Evolutionary conservation across 2,888 invertebrate species (phyloP).

Genomic region (Polydesmus complanatus): DNA sequence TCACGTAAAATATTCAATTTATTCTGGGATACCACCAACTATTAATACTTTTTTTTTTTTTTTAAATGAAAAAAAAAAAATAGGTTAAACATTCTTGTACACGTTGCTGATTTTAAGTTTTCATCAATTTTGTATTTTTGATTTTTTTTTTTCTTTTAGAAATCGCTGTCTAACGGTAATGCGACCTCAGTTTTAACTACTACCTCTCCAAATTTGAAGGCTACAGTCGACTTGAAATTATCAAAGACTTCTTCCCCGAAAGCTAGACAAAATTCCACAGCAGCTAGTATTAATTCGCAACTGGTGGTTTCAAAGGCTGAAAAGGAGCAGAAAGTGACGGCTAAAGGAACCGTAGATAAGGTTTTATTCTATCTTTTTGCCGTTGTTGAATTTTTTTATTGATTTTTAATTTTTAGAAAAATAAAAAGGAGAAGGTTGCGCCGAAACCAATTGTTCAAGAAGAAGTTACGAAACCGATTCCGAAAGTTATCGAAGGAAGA

Average conservation of each 20-base stretch:
- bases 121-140: neutral
- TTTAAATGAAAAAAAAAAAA: too few species aligned
- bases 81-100: too few species aligned
- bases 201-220: neutral
- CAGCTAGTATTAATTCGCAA: neutral
- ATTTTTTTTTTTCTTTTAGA: neutral
- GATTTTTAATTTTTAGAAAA: slow-evolving; percentile 33
- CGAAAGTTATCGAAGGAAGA: slow-evolving; percentile 42
- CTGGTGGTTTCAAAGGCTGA: neutral
- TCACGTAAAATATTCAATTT: too few species aligned
- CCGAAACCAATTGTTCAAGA: slow-evolving; percentile 46
- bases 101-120: too few species aligned
- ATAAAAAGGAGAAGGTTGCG: slow-evolving; percentile 32
- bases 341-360: neutral
- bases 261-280: neutral
- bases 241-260: neutral
- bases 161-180: slow-evolving; percentile 25
- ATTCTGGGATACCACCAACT: too few species aligned
- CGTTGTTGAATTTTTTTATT: neutral
- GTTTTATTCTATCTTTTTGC: neutral
- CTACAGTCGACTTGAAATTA: neutral
- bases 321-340: neutral
- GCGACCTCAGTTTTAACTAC: slow-evolving; percentile 1
- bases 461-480: slow-evolving; percentile 55
- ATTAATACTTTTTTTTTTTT: too few species aligned